Conservation (phyloP, 2,797 vertebrate species). For the Catharus ustulatus region DNA sequence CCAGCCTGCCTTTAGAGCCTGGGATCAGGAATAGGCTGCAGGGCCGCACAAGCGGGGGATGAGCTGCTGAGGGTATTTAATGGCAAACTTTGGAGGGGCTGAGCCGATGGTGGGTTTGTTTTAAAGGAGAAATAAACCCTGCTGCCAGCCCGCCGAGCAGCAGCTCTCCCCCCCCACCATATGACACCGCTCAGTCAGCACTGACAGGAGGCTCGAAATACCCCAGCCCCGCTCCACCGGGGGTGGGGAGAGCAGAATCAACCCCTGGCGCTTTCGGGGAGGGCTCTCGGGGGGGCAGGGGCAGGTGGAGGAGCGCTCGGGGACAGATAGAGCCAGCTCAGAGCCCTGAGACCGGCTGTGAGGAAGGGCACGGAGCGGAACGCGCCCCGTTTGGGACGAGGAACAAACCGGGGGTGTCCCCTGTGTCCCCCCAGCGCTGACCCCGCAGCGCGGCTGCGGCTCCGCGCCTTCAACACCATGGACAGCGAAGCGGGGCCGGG, state of each 20-base stretch:
- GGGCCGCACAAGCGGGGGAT: accelerated
- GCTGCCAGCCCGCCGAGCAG: background rate
- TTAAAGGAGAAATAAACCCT: background rate
- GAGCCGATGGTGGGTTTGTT: background rate
- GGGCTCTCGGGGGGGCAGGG: background rate
- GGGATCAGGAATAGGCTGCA: background rate
- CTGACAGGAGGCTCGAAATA: background rate
- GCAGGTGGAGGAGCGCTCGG: background rate
- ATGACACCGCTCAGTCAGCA: background rate
- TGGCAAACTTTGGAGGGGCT: background rate
- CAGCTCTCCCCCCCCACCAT: background rate
- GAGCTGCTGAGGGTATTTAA: background rate
- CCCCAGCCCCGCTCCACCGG: background rate
- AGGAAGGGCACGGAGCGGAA: background rate
- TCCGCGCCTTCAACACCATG: conserved; percentile 75
- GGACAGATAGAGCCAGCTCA: background rate
- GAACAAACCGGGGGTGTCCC: accelerated
- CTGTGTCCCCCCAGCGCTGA: background rate
- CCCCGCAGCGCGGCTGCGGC: background rate
- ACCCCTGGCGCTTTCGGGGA: background rate
- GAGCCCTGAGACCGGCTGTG: too few species aligned
- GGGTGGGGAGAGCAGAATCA: background rate
- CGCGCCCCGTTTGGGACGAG: accelerated
- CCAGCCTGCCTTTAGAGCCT: background rate
- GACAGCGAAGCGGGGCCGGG: conserved; percentile 69